Evolutionary conservation across 2,797 vertebrate genomes (phyloP).

Genomic region (Eulemur mongoz): DNA sequence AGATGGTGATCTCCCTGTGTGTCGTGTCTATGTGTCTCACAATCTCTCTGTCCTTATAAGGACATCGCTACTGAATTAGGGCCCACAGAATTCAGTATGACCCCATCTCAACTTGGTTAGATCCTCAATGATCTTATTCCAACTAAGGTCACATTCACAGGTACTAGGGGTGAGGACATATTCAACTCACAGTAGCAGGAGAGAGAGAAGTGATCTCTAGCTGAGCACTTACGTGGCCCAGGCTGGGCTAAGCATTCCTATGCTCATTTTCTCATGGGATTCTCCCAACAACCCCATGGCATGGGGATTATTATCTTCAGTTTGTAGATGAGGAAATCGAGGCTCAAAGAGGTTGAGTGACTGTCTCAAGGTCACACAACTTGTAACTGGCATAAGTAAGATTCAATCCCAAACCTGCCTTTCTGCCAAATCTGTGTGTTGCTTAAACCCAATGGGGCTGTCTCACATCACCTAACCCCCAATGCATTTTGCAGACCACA

Average conservation of each 20-base stretch:
- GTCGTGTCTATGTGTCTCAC: not conserved
- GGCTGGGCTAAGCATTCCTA: too few relatives aligned
- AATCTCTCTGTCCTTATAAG: not conserved
- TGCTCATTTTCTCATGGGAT: not conserved
- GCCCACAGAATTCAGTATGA: not conserved
- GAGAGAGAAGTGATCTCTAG: not conserved
- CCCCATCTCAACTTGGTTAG: not conserved
- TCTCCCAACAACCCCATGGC: not conserved
- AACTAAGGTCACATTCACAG: not conserved
- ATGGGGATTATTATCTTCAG: not conserved
- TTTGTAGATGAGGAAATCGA: not conserved
- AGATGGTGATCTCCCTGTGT: not conserved
- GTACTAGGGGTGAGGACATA: not conserved
- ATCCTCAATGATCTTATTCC: not conserved
- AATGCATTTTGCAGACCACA: fast-evolving
- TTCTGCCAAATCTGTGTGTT: not conserved
- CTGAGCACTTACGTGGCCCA: too few relatives aligned
- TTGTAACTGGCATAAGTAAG: not conserved
- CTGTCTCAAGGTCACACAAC: not conserved
- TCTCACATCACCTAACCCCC: not conserved
- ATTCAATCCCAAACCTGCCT: not conserved
- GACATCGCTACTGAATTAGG: not conserved
- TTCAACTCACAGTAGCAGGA: too few relatives aligned
- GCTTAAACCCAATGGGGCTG: not conserved
- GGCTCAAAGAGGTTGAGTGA: not conserved